These are phyloP conservation scores for Digitonthophagus gazella DNA, from an alignment of 2,888 invertebrate genomes.

Conservation along the genomic window DNA sequence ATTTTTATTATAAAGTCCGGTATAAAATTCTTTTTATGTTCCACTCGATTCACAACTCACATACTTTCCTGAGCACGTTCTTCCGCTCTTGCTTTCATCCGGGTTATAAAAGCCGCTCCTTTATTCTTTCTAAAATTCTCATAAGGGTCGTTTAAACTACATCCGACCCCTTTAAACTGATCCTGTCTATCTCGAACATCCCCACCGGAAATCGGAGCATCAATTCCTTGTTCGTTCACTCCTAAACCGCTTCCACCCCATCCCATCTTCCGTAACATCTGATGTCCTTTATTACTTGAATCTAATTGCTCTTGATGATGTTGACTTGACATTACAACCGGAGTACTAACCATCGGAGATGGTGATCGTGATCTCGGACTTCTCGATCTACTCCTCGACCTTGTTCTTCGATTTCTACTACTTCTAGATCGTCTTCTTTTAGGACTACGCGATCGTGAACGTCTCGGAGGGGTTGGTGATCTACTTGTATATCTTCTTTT, in stretches of 20 bases:
- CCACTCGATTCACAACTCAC: conserved; percentile 1
- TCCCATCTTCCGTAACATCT: conserved; percentile 96
- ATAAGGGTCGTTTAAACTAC: conserved; percentile 91
- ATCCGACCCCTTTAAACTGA: conserved; percentile 93
- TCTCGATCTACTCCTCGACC: conserved; percentile 43
- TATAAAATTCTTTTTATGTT: too few species aligned
- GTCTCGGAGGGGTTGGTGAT: conserved; percentile 47
- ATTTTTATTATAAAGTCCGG: too few species aligned
- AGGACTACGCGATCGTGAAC: conserved; percentile 46
- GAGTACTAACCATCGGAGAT: conserved; percentile 34
- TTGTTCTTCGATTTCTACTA: conserved; percentile 51
- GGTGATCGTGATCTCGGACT: conserved; percentile 50
- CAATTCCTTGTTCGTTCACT: conserved; percentile 92
- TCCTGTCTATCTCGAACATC: conserved; percentile 87
- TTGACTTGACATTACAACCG: conserved; percentile 7
- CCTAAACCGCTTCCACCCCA: conserved; percentile 96
- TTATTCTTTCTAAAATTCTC: conserved; percentile 97
- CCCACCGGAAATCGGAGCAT: conserved; percentile 90
- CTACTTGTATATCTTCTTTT: conserved; percentile 73
- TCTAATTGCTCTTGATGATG: conserved; percentile 63
- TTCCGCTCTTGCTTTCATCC: conserved; percentile 89
- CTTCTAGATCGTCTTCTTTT: conserved; percentile 44
- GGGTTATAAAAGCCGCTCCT: conserved; percentile 89
- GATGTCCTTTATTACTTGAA: conserved; percentile 93
- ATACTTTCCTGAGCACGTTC: conserved; percentile 58